Evolutionary conservation across 2,113 vertebrate genomes (phyloP), one percentile per base, ranked within the genome.

Genomic region (Cyanoramphus novaezelandiae): DNA sequence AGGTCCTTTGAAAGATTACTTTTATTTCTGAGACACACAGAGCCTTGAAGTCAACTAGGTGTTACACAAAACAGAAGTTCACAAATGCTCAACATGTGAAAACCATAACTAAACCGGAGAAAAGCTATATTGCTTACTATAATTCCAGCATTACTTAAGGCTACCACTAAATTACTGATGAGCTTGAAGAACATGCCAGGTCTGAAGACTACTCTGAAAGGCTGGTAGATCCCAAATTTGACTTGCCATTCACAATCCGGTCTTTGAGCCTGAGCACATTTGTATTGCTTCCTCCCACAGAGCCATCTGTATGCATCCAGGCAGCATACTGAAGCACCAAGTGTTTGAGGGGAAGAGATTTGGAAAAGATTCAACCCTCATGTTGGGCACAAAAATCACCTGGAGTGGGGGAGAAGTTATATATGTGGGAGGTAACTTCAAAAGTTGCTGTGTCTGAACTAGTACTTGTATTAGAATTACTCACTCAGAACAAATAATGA

Each of bases 221-320:
- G 3, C 8, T 71, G 57, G 69, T 23, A 63, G 41, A 86, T 80
- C 76, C 43, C 65, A 77, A 95, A 95, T 86, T 83, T 80, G 55
- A 87, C 74, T 88, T 95, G 93, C 84, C 68, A 88, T 90, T 82
- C 91, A 35, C 78, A 82, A 93, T 90, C 31, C 83, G 44, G 74
- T 83, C 39, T 85, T 68, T 0, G 1, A 94, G 82, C 71, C 71
- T 89, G 92, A 85, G 37, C 1, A 2, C 77, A 68, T 63, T 88
- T 82, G 70, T 83, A 71, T 82, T 86, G 82, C 87, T 93, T 93
- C 95, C 93, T 96, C 96, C 95, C 70, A 95, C 92, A 76, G n/a
- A 96, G 57, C 92, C 96, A 97, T 96, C 96, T 97, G 94, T 43
- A 72, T 81, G 47, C 78, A 90, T 78, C 31, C 78, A 95, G 63